Conservation (phyloP, 2,797 vertebrate species). For the Trichosurus vulpecula region DNA sequence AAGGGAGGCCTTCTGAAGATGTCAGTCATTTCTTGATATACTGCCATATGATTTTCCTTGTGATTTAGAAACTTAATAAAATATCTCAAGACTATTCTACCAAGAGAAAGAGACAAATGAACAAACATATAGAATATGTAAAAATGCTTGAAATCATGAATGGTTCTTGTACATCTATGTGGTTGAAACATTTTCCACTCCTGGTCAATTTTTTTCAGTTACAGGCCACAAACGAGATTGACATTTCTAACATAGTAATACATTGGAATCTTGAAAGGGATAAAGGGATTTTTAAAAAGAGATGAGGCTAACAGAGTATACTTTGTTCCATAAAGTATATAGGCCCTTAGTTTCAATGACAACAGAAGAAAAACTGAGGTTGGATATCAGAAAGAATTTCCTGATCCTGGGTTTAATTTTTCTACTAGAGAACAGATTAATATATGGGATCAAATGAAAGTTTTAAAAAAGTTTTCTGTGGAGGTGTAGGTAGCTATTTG, state of each 20-base stretch:
- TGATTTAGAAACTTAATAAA: not conserved
- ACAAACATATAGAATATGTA: not conserved
- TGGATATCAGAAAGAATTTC: not conserved
- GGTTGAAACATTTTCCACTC: not conserved
- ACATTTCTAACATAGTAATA: not conserved
- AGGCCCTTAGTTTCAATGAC: not conserved
- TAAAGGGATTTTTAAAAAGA: not conserved
- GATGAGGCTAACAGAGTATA: not conserved
- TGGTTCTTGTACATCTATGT: not conserved
- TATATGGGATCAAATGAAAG: not conserved
- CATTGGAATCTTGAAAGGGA: not conserved
- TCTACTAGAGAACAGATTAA: not conserved
- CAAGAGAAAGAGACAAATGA: not conserved
- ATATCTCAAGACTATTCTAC: not conserved
- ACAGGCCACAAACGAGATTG: not conserved
- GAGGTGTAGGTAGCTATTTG: not conserved
- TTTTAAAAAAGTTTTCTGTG: too few species aligned
- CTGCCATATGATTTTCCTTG: not conserved
- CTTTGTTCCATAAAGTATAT: not conserved
- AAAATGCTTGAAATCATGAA: not conserved
- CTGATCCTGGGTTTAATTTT: not conserved
- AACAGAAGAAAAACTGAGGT: not conserved
- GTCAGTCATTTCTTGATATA: too few species aligned
- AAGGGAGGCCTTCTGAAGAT: not conserved
- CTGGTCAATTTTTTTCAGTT: not conserved